These are phyloP conservation scores for Mesorhabditis spiculigera DNA, from an alignment of 2,888 invertebrate genomes.

Conservation along the genomic window DNA sequence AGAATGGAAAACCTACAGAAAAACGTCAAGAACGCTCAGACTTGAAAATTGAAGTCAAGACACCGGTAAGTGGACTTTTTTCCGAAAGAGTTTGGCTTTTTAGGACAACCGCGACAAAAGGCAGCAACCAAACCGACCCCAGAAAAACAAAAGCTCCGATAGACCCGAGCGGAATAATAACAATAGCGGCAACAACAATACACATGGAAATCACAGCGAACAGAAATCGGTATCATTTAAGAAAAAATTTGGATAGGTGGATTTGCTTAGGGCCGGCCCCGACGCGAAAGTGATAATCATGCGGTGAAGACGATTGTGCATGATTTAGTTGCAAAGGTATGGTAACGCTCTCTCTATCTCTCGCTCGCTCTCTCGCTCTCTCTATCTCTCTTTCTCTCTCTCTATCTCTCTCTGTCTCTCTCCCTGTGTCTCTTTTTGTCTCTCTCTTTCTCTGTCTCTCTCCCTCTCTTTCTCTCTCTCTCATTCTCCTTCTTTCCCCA, in stretches of 20 bases:
- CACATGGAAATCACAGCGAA: background rate
- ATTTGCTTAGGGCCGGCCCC: conserved; percentile 4
- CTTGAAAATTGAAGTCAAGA: conserved; percentile 3
- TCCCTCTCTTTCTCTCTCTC: too few species aligned
- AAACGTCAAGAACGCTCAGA: background rate
- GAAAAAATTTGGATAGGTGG: background rate
- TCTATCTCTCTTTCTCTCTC: too few species aligned
- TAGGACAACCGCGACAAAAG: conserved; percentile 10
- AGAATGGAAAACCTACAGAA: background rate
- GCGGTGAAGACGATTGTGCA: conserved; percentile 23
- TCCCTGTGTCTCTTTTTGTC: too few species aligned
- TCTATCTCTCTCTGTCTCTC: too few species aligned
- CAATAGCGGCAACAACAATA: conserved; percentile 11
- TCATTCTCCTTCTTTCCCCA: too few species aligned
- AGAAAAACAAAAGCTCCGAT: conserved; percentile 15
- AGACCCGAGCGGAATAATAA: conserved; percentile 10
- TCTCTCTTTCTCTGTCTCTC: too few species aligned
- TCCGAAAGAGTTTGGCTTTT: background rate
- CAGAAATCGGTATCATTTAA: too few species aligned
- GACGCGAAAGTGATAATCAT: conserved; percentile 25
- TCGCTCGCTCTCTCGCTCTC: too few species aligned
- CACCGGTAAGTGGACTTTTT: background rate
- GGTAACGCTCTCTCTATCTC: conserved; percentile 11
- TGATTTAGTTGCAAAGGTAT: conserved; percentile 21
- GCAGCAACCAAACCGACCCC: conserved; percentile 12